Base-by-base conservation (phyloP, 1,140 invertebrate species). In the Littorina saxatilis region DNA sequence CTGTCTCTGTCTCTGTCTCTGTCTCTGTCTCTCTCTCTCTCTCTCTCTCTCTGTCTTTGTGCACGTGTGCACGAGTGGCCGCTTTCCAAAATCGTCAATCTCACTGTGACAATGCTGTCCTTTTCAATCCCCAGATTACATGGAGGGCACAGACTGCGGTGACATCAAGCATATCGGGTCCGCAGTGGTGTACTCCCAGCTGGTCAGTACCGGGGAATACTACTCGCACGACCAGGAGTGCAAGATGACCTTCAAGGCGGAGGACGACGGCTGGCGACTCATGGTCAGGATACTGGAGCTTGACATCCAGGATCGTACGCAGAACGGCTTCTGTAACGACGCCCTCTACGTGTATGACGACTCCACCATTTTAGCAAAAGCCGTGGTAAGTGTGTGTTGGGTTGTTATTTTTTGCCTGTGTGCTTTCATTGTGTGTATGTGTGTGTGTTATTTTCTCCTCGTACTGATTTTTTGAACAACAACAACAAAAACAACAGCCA, bases 291-390 rank as follows among this genome's bases (percentile, higher is more conserved):
- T 91, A 77, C 55, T 88, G 37, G 87, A 91, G 66, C 78, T 91
- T 58, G 89, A 91, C 85, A 90, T 91, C 52, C 91, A 89, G 55
- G 91, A 91, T 76, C 63, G 85, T 29, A 86, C 83, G 20, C 70
- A 63, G 13, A 87, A 84, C 47, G 87, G 87, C 68, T 83, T 90
- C 43, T 91, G 91, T 84, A 91, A 91, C 79, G 91, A 91, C 82
- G 91, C 90, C n/a, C 82, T 91, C 15, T 91, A 91, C 84, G 80
- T 91, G 32, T 91, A 87, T 82, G 88, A 90, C 81, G 84, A 84
- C 75, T 82, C 84, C 58, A 84, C 84, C 43, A 85, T 88, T n/a
- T 87, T 85, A 70, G 83, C 85, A 9, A 79, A 83, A 58, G 84
- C 86, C 17, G 88, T 91, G 86, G 90, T 91, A 74, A 86, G 88